Evolutionary conservation across 2,888 invertebrate genomes (phyloP).

Genomic region (Ormyrus labotus): DNA sequence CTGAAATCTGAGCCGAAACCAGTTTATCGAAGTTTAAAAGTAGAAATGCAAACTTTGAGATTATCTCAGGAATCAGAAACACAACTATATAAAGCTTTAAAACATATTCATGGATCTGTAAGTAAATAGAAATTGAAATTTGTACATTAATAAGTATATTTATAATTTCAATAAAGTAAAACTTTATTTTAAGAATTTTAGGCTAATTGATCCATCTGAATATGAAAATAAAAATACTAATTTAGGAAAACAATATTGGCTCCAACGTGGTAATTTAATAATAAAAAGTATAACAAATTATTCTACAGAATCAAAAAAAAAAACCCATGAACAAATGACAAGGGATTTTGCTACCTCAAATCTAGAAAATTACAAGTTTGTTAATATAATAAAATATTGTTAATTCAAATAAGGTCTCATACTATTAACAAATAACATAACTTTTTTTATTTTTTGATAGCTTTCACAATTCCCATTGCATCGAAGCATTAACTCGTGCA

Average conservation of each 20-base stretch:
- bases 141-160: background rate
- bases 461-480: constrained; percentile 85
- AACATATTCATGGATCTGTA: constrained; percentile 86
- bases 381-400: constrained; percentile 35
- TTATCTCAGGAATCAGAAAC: constrained; percentile 84
- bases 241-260: constrained; percentile 85
- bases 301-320: constrained; percentile 79
- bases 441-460: constrained; percentile 76
- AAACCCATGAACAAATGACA: constrained; percentile 81
- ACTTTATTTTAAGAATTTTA: constrained; percentile 74
- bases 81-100: constrained; percentile 84
- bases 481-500: constrained; percentile 84
- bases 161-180: constrained; percentile 11
- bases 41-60: constrained; percentile 85
- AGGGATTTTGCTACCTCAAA: constrained; percentile 84
- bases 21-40: constrained; percentile 75
- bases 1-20: constrained; percentile 29
- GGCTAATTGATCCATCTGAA: constrained; percentile 74
- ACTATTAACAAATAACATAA: no score
- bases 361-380: constrained; percentile 81
- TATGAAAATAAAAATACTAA: constrained; percentile 83
- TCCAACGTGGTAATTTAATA: constrained; percentile 85
- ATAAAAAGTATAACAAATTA: constrained; percentile 85
- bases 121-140: constrained; percentile 63
- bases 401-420: no score